These are phyloP conservation scores for Lerista edwardsae DNA, from an alignment of 2,797 vertebrate genomes.

Conservation along the genomic window DNA sequence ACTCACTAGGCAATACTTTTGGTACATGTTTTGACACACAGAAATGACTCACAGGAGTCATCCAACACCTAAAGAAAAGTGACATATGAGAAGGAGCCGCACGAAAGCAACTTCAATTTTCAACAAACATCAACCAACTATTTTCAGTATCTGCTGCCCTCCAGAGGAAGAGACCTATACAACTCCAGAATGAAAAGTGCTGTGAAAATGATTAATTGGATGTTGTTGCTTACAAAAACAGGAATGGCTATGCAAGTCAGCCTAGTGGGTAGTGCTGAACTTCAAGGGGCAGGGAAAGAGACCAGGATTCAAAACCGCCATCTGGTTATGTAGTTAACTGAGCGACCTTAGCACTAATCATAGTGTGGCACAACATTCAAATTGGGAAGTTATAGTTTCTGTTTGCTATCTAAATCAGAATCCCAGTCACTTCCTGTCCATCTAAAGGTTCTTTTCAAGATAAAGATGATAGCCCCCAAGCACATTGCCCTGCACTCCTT, in stretches of 20 bases:
- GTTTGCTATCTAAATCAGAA: no score
- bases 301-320: background rate
- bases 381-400: no score
- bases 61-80: background rate
- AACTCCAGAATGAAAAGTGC: background rate
- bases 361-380: no score
- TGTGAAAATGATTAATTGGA: no score
- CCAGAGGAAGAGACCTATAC: constrained; percentile 2
- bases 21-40: background rate
- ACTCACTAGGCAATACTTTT: background rate
- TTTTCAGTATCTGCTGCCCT: constrained; percentile 23
- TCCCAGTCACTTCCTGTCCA: no score
- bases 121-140: no score
- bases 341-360: no score
- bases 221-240: background rate
- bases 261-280: background rate
- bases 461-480: no score
- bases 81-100: background rate
- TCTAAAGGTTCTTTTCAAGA: no score
- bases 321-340: background rate
- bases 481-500: no score
- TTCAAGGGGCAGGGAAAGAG: background rate
- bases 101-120: background rate
- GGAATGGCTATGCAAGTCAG: background rate
- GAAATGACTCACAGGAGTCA: background rate